Evolutionary conservation across 2,888 invertebrate genomes (phyloP).

Genomic region (Chamaedrilus cognettii): DNA sequence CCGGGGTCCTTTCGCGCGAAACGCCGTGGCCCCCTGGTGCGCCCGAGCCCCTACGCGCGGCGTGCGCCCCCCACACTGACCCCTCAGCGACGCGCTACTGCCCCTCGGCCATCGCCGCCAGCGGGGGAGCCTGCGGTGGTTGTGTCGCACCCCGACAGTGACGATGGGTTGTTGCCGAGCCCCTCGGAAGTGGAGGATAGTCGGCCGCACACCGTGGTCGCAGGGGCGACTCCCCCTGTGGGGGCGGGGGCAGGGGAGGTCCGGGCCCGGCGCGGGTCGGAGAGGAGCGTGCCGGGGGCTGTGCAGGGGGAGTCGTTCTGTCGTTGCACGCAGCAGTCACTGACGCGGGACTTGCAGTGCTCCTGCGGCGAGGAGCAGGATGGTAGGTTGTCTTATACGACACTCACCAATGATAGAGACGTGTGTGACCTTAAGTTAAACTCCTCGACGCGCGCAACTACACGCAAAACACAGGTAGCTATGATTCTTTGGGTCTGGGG

Average conservation of each 20-base stretch:
- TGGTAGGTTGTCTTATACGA: conserved; percentile 19
- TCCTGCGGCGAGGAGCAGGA: conserved; percentile 30
- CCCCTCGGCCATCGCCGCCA: neutral
- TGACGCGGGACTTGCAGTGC: conserved; percentile 26
- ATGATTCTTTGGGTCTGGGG: too few relatives aligned
- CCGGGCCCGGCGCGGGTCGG: neutral
- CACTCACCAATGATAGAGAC: too few relatives aligned
- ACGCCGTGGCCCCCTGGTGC: neutral
- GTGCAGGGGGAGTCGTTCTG: conserved; percentile 30
- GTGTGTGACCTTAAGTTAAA: too few relatives aligned
- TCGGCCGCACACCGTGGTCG: neutral
- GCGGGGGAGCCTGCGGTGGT: neutral
- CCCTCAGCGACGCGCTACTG: too few relatives aligned
- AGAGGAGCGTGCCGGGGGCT: conserved; percentile 2
- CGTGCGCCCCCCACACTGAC: neutral
- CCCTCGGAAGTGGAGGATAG: neutral
- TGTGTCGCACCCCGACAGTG: neutral
- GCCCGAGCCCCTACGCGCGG: neutral
- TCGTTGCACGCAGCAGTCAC: conserved; percentile 17
- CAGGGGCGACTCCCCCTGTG: neutral
- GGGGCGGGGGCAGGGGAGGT: neutral
- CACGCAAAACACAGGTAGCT: too few relatives aligned
- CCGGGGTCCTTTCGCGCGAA: neutral
- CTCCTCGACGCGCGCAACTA: too few relatives aligned
- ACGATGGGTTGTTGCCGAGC: neutral